A percentile compares a stretch with the other conserved stretches of the same genome.
These are phyloP conservation scores for Gallinago jamesoni DNA, from an alignment of 2,113 vertebrate species.

Conservation along the genomic window DNA sequence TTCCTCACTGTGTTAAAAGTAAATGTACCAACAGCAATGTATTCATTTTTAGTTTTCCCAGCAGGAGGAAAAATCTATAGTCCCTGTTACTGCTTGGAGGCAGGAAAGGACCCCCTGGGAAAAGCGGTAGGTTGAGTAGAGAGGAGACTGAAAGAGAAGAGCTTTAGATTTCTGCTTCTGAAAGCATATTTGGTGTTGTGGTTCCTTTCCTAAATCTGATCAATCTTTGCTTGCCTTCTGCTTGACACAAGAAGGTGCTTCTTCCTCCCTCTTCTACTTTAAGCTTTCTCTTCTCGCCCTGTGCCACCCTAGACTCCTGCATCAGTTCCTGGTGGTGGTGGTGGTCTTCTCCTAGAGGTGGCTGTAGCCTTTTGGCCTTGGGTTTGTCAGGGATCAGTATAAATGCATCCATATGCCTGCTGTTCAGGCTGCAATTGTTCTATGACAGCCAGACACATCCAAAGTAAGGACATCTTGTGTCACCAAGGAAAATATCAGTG, in stretches of 20 bases:
- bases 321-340: not conserved
- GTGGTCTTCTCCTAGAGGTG: not conserved
- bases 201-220: not conserved
- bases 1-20: not conserved
- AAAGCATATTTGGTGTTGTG: not conserved
- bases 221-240: not conserved
- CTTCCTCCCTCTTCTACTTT: not conserved
- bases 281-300: not conserved
- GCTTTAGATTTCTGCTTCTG: not conserved
- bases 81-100: not conserved
- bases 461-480: not conserved
- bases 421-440: not conserved
- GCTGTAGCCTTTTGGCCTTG: not conserved
- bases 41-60: not conserved
- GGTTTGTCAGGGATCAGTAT: too few species aligned
- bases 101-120: not conserved
- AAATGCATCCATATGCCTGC: fast-evolving
- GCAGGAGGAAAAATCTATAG: not conserved
- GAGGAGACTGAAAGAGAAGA: not conserved
- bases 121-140: not conserved
- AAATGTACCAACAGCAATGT: not conserved
- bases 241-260: not conserved
- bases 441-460: not conserved
- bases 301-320: not conserved
- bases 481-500: not conserved